phyloP scores from a whole-genome alignment of 2,888 invertebrate genomes.

The Cantharis flavilabris region DNA sequence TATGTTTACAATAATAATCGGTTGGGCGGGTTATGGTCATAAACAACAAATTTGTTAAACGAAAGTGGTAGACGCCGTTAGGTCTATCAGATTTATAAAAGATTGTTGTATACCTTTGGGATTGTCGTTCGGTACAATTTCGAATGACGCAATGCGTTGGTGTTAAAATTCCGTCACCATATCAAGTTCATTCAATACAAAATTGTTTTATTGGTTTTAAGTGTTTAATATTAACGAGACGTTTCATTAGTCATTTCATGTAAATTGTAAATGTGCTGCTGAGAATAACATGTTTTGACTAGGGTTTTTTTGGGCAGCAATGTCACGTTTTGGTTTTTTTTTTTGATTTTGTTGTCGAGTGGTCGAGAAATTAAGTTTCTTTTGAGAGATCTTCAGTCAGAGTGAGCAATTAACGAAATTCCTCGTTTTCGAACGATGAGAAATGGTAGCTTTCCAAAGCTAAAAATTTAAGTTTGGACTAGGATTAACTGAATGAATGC shows the following conservation, averaged over 20 bases:
- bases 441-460: not conserved
- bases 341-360: not conserved
- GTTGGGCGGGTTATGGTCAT: not conserved
- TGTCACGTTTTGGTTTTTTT: not conserved
- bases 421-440: not conserved
- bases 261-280: not conserved
- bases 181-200: not conserved
- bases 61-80: not conserved
- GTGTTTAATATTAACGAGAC: not conserved
- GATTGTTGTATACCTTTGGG: not conserved
- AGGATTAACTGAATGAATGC: not conserved
- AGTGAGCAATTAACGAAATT: too few species aligned
- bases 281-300: not conserved
- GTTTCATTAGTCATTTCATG: not conserved
- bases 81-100: not conserved
- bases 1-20: not conserved
- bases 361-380: too few species aligned
- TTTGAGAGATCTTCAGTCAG: too few species aligned
- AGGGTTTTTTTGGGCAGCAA: not conserved
- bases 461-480: not conserved
- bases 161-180: not conserved
- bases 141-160: slow-evolving; percentile 2
- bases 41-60: not conserved
- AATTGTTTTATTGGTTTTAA: not conserved
- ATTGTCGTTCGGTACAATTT: not conserved